A percentile compares a stretch with the other conserved stretches of the same genome.
Evolutionary conservation across 1,140 invertebrate species (phyloP).

Genomic region (Trichonephila clavata): DNA sequence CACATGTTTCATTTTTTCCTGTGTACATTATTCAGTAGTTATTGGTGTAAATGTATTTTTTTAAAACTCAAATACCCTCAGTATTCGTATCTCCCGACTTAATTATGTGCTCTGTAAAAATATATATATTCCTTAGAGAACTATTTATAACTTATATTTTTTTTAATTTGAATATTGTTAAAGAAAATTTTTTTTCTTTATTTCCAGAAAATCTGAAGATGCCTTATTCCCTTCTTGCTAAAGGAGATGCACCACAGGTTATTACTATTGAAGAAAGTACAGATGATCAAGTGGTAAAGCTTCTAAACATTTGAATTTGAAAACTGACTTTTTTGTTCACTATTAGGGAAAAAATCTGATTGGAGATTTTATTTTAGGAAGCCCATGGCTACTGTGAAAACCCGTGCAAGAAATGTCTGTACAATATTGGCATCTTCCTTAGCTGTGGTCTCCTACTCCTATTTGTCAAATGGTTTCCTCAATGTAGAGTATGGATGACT

Average conservation of each 20-base stretch:
- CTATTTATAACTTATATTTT: not conserved
- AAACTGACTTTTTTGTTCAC: too few species aligned
- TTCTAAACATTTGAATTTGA: not conserved
- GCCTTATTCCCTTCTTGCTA: conserved; percentile 73
- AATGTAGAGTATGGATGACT: conserved; percentile 79
- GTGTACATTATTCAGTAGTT: too few species aligned
- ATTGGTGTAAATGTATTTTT: too few species aligned
- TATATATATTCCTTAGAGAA: not conserved
- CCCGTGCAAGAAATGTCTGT: conserved; percentile 57
- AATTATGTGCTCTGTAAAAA: not conserved
- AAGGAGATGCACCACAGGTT: conserved; percentile 61
- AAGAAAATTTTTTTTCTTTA: not conserved
- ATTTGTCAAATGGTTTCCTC: conserved; percentile 79
- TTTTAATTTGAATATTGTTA: not conserved
- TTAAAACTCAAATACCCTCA: too few species aligned
- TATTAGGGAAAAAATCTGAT: too few species aligned
- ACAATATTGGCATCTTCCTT: conserved; percentile 45
- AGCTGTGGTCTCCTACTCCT: conserved; percentile 74
- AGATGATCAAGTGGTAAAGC: conserved; percentile 72
- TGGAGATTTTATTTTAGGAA: conserved; percentile 36
- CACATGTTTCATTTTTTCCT: too few species aligned
- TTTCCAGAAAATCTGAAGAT: conserved; percentile 70
- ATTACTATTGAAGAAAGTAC: conserved; percentile 70
- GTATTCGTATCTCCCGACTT: too few species aligned
- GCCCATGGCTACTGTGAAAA: conserved; percentile 64